Conservation (phyloP, 1,140 invertebrate species). For the Drosophila kohkoa region DNA sequence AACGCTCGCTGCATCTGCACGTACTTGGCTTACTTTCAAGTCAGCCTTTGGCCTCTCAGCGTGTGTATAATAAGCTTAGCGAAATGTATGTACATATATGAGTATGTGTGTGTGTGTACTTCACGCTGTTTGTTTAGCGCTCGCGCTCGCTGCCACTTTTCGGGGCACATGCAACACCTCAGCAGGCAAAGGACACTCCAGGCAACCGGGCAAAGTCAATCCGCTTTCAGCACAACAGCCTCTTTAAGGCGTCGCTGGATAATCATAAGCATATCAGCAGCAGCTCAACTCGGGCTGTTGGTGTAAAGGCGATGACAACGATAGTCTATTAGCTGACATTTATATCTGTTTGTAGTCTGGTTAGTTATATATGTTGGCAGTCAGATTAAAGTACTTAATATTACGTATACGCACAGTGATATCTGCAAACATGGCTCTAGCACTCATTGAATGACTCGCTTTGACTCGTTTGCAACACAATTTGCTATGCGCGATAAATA, state of each 20-base stretch:
- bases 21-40: slow-evolving; percentile 55
- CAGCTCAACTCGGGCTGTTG: not conserved
- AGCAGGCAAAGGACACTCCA: slow-evolving; percentile 38
- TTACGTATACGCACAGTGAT: slow-evolving; percentile 9
- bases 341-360: slow-evolving; percentile 8
- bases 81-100: slow-evolving; percentile 9
- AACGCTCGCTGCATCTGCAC: slow-evolving; percentile 34
- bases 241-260: not conserved
- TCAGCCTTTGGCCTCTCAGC: slow-evolving; percentile 54
- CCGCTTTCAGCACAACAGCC: slow-evolving; percentile 1
- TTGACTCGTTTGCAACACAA: slow-evolving; percentile 1
- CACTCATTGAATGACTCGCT: not conserved
- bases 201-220: slow-evolving; percentile 8
- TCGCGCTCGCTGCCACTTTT: slow-evolving; percentile 45
- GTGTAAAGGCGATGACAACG: slow-evolving; percentile 12
- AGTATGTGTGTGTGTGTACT: slow-evolving; percentile 21
- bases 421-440: not conserved
- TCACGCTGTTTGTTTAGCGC: slow-evolving; percentile 54
- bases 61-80: slow-evolving; percentile 68
- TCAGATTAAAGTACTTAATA: not conserved
- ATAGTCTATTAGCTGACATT: slow-evolving; percentile 22
- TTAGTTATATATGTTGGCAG: not conserved
- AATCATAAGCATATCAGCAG: not conserved
- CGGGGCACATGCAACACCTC: slow-evolving; percentile 59
- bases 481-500: slow-evolving; percentile 4